Conservation (phyloP, 1,140 invertebrate species). For the Mamestra configurata region DNA sequence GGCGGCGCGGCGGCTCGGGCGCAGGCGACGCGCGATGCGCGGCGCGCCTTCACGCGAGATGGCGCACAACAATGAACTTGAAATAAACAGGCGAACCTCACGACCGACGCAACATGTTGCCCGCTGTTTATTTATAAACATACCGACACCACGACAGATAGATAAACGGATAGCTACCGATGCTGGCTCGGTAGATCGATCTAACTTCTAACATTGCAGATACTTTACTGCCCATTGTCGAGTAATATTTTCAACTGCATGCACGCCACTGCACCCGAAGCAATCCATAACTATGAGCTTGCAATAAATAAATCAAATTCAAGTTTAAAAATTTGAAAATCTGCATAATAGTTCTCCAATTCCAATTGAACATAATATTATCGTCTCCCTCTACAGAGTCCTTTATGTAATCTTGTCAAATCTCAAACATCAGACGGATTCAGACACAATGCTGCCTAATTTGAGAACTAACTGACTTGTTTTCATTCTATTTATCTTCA, state of each 20-base stretch:
- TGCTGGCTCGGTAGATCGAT: conserved; percentile 26
- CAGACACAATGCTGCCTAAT: conserved; percentile 22
- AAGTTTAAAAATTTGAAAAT: neutral
- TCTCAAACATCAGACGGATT: neutral
- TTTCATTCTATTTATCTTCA: conserved; percentile 36
- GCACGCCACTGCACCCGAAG: neutral
- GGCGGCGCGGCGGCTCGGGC: conserved; percentile 14
- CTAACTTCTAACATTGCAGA: conserved; percentile 30
- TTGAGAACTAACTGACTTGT: conserved; percentile 20
- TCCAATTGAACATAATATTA: neutral
- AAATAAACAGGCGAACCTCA: conserved; percentile 55
- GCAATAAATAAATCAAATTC: neutral
- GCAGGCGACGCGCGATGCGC: neutral
- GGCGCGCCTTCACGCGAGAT: conserved; percentile 40
- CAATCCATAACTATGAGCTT: neutral
- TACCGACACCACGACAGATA: conserved; percentile 38
- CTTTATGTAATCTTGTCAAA: neutral
- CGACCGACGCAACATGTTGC: conserved; percentile 46
- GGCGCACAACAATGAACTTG: conserved; percentile 58
- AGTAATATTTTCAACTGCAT: conserved; percentile 1
- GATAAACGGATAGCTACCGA: conserved; percentile 47
- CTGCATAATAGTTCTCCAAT: neutral
- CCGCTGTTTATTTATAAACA: conserved; percentile 56
- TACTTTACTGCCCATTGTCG: conserved; percentile 11
- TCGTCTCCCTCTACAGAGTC: neutral